Conservation (phyloP, 2,113 vertebrate species). For the Butastur rufipennis region DNA sequence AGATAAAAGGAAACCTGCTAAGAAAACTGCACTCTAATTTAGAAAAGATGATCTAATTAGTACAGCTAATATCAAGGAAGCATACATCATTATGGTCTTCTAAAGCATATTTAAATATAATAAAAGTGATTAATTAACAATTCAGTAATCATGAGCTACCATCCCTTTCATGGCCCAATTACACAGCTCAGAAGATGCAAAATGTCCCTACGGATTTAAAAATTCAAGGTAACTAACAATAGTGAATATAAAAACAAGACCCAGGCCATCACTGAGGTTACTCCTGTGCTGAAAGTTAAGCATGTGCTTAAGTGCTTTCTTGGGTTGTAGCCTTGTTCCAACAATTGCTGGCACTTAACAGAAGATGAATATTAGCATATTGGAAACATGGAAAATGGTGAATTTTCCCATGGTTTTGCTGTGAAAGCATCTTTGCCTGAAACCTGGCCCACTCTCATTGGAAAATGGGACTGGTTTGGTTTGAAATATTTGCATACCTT, state of each 20-base stretch:
- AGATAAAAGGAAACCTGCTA: conserved; percentile 67
- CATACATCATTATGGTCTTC: conserved; percentile 52
- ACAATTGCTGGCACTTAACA: not conserved
- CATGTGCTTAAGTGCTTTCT: conserved; percentile 28
- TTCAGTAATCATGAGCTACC: conserved; percentile 27
- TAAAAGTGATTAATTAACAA: conserved; percentile 62
- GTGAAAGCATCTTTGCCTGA: conserved; percentile 60
- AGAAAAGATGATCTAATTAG: conserved; percentile 62
- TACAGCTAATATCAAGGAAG: conserved; percentile 63
- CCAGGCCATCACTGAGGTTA: not conserved
- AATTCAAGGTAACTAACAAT: not conserved
- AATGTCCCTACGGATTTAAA: not conserved
- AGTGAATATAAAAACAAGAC: not conserved
- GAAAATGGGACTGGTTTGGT: conserved; percentile 56
- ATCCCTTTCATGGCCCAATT: conserved; percentile 28
- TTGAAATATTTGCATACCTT: conserved; percentile 63
- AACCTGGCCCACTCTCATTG: conserved; percentile 38
- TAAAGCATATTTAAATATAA: conserved; percentile 60
- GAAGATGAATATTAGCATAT: conserved; percentile 31
- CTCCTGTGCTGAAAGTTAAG: conserved; percentile 35
- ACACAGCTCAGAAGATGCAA: conserved; percentile 8
- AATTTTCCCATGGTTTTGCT: conserved; percentile 63
- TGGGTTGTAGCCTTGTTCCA: conserved; percentile 11
- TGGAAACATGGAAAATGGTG: conserved; percentile 35
- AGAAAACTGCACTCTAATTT: conserved; percentile 62